Evolutionary conservation across 2,888 invertebrate species (phyloP), one percentile per base, ranked within the genome.

Genomic region (Amphimallon solstitiale): DNA sequence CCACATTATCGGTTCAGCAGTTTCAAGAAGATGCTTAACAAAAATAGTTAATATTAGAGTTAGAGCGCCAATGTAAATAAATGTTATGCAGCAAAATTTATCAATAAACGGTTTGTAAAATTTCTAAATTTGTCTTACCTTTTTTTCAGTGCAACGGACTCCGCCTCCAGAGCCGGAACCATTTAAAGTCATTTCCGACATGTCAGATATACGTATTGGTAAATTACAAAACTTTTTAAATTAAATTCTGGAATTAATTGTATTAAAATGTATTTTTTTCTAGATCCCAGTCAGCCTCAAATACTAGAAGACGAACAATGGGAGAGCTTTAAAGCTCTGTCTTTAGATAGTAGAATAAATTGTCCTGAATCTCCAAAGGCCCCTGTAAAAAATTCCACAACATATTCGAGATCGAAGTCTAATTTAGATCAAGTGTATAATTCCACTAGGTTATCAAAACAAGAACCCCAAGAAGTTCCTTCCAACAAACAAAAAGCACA

Each of bases 101-200:
- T n/a, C n/a, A n/a, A n/a, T n/a, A 17, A 52, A 37, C 15, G 35
- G 17, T 15, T 37, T 10, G 17, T 37, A 17, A 37, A 15, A 40
- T 52, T 35, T 35, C 19, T 17, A 14, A 17, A 12, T 52, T 35
- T 23, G 17, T 54, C 2, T 5, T 7, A 29, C 9, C 9, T 62
- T 67, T 19, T 10, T 86, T 86, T 75, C 84, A 89, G 89, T 89
- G 78, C 83, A 83, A 78, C 85, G 89, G 75, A 89, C 89, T 69
- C 88, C 89, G 72, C 87, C 85, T 49, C 83, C 84, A 70, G 84
- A 85, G 77, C 76, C 76, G 19, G 85, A 86, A 78, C 83, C 84
- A 73, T 86, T 85, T 75, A 79, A 83, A 74, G 85, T 85, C 78
- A 86, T 87, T 73, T 83, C 81, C 72, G 79, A 80, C 67, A 79